A percentile compares a stretch with the other conserved stretches of the same genome.
Evolutionary conservation across 2,113 vertebrate genomes (phyloP).

Genomic region (Antigone vipio): DNA sequence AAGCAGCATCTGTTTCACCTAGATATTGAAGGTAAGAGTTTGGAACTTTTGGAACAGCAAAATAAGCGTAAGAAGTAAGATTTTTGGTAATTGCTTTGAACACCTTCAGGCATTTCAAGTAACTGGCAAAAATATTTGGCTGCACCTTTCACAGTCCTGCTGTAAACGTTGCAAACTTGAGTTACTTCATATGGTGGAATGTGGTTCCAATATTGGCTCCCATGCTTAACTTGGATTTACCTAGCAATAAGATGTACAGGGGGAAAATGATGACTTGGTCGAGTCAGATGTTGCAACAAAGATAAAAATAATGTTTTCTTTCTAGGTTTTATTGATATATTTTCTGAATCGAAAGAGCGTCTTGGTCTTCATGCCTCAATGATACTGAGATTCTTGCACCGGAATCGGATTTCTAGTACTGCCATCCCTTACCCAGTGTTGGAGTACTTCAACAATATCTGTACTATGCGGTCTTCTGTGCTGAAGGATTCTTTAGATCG

Average conservation of each 20-base stretch:
- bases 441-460: conserved; percentile 94
- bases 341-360: conserved; percentile 91
- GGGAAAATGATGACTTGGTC: background rate
- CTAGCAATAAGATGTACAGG: background rate
- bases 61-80: background rate
- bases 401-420: conserved; percentile 89
- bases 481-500: conserved; percentile 89
- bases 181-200: background rate
- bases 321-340: conserved; percentile 95
- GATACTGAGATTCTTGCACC: conserved; percentile 91
- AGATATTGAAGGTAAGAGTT: background rate
- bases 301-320: background rate
- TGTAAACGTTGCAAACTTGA: background rate
- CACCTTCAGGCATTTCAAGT: background rate
- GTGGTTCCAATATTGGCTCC: background rate
- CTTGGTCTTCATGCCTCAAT: conserved; percentile 86
- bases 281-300: background rate
- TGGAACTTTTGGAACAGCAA: background rate
- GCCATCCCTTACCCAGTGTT: conserved; percentile 89
- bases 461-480: conserved; percentile 90
- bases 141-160: background rate
- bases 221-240: background rate
- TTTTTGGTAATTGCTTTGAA: background rate
- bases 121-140: background rate
- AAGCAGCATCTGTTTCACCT: background rate